A percentile compares a stretch with the other conserved stretches of the same genome.
These are phyloP conservation scores for Arizona elegans DNA, from an alignment of 2,113 vertebrate genomes.

Conservation along the genomic window DNA sequence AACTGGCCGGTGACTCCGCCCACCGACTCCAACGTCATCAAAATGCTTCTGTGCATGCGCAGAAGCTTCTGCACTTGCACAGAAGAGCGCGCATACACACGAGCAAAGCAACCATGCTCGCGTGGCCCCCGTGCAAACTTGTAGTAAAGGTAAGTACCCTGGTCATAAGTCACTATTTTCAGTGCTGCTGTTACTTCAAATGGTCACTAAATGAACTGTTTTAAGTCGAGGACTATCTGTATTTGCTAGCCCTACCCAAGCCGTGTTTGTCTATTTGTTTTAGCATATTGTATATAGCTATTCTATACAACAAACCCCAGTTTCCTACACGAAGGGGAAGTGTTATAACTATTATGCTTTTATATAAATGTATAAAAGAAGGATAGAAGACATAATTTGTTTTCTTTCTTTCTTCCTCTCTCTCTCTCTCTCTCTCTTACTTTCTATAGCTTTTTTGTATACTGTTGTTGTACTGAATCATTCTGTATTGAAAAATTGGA, in stretches of 20 bases:
- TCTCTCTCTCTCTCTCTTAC: background rate
- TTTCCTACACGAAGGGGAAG: background rate
- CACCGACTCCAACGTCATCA: too few species aligned
- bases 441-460: background rate
- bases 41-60: too few species aligned
- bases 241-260: background rate
- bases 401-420: background rate
- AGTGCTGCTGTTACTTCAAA: too few species aligned
- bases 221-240: too few species aligned
- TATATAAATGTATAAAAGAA: background rate
- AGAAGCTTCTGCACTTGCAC: too few species aligned
- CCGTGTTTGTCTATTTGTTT: background rate
- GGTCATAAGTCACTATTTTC: too few species aligned
- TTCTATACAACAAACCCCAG: background rate
- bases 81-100: too few species aligned
- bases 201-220: too few species aligned
- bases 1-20: too few species aligned
- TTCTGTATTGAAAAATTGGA: background rate
- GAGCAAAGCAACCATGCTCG: too few species aligned
- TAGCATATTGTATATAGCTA: background rate
- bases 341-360: background rate
- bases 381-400: background rate
- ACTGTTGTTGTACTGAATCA: background rate
- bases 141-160: too few species aligned
- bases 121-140: too few species aligned